These are phyloP conservation scores for Onchidella celtica DNA, from an alignment of 2,888 invertebrate genomes.

Conservation along the genomic window DNA sequence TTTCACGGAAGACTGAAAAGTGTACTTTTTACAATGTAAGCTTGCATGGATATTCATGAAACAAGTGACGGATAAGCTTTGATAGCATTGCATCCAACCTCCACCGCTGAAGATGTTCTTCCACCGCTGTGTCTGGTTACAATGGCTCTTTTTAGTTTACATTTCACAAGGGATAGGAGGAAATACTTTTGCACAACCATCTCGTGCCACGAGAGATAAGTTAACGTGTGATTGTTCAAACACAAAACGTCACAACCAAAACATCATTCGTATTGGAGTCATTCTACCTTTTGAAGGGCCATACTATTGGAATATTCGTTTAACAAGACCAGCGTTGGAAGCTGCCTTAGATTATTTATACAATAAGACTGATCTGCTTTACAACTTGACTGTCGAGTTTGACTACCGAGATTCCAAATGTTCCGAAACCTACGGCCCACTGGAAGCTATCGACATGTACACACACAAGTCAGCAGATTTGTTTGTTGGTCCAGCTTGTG, in stretches of 20 bases:
- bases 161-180: background rate
- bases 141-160: background rate
- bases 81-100: no score
- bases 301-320: slow-evolving; percentile 62
- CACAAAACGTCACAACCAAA: slow-evolving; percentile 23
- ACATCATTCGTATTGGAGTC: slow-evolving; percentile 64
- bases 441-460: slow-evolving; percentile 71
- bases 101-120: background rate
- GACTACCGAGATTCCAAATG: slow-evolving; percentile 66
- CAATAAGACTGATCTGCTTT: slow-evolving; percentile 51
- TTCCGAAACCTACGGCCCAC: slow-evolving; percentile 68
- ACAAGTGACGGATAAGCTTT: no score
- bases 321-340: slow-evolving; percentile 71
- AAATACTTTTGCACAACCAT: no score
- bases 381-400: slow-evolving; percentile 50
- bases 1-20: no score
- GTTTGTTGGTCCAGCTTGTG: slow-evolving; percentile 72
- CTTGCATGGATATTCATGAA: no score
- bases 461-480: slow-evolving; percentile 60
- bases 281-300: slow-evolving; percentile 63
- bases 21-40: no score
- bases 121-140: background rate
- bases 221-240: no score
- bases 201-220: no score
- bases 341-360: slow-evolving; percentile 67